A percentile compares a stretch with the other conserved stretches of the same genome.
Evolutionary conservation across 2,888 invertebrate species (phyloP).

Genomic region (Spicauda simplicius): DNA sequence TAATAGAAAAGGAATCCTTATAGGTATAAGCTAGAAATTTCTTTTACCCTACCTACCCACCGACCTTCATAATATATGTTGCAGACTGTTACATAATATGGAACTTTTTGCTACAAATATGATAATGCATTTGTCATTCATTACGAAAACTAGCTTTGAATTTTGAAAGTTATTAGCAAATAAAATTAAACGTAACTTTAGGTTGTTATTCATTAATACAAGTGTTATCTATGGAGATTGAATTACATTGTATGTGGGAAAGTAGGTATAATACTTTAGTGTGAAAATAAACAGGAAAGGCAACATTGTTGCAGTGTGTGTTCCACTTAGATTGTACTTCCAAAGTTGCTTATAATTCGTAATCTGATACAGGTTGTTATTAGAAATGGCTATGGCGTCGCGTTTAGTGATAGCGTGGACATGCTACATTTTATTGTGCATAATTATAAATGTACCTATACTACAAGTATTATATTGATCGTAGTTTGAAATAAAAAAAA

Average conservation of each 20-base stretch:
- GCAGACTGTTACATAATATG: no score
- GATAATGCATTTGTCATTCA: no score
- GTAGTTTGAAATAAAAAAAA: no score
- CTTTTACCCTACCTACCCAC: no score
- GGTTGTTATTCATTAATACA: not conserved
- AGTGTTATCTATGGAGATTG: slow-evolving; percentile 10
- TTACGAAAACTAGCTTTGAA: no score
- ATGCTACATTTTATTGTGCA: not conserved
- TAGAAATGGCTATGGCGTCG: slow-evolving; percentile 42
- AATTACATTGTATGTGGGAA: slow-evolving; percentile 9
- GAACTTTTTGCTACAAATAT: no score
- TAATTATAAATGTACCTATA: not conserved
- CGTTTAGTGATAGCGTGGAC: slow-evolving; percentile 42
- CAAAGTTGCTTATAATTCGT: slow-evolving; percentile 47
- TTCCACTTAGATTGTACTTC: slow-evolving; percentile 16
- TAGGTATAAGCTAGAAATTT: no score
- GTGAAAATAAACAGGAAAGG: slow-evolving; percentile 60
- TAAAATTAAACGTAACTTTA: not conserved
- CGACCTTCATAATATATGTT: no score
- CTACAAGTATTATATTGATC: no score
- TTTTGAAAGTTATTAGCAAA: no score
- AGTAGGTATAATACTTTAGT: slow-evolving; percentile 14
- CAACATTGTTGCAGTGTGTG: slow-evolving; percentile 49
- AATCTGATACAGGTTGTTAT: slow-evolving; percentile 51
- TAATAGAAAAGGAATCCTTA: no score